phyloP scores from a whole-genome alignment of 2,797 vertebrate genomes.

The Sebastes kiyomatsui region DNA sequence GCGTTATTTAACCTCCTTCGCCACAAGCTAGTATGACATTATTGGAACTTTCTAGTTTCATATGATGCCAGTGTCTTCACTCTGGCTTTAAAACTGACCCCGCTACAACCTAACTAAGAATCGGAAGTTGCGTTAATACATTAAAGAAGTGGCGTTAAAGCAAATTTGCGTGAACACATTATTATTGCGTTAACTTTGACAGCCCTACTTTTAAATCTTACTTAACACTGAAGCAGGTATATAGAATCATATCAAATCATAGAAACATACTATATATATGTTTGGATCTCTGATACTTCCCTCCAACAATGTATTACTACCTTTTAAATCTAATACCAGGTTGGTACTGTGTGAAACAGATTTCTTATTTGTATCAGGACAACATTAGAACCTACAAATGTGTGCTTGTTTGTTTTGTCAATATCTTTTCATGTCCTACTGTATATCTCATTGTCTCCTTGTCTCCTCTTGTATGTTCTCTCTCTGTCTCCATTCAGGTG shows the following conservation, averaged over 20 bases:
- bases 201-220: too few relatives aligned
- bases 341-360: neutral
- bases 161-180: neutral
- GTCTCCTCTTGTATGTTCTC: neutral
- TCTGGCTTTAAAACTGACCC: too few relatives aligned
- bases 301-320: too few relatives aligned
- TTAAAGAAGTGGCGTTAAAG: fast-evolving
- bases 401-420: neutral
- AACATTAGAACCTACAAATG: neutral
- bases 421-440: neutral
- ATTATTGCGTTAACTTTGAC: neutral
- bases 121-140: too few relatives aligned
- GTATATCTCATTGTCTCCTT: neutral
- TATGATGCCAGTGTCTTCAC: too few relatives aligned
- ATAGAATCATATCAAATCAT: too few relatives aligned
- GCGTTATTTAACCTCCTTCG: too few relatives aligned
- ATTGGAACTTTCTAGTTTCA: too few relatives aligned
- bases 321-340: neutral
- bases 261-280: too few relatives aligned
- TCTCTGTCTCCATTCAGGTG: conserved; percentile 48
- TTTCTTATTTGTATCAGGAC: neutral
- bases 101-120: too few relatives aligned
- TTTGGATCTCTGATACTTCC: too few relatives aligned
- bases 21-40: fast-evolving
- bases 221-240: too few relatives aligned